Conservation (phyloP, 2,888 invertebrate species). For the Oscheius sp. region DNA sequence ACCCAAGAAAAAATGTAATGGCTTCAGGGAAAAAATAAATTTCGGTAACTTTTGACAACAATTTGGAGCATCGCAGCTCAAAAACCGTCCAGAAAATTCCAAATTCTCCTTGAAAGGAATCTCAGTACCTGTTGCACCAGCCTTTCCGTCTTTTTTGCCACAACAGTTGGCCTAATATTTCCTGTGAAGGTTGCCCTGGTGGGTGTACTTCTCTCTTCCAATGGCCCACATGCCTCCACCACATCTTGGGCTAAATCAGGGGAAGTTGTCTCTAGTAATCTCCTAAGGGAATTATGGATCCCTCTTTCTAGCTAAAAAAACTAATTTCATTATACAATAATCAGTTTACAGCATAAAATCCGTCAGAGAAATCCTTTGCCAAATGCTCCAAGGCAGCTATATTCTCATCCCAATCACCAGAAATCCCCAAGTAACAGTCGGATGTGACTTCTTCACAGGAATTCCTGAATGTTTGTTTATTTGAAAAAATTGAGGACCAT, state of each 20-base stretch:
- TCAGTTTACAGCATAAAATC: conserved; percentile 19
- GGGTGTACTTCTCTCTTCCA: conserved; percentile 20
- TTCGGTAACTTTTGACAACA: no score
- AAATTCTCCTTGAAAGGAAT: no score
- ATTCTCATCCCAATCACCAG: conserved; percentile 26
- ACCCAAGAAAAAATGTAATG: not conserved
- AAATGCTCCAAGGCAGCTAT: conserved; percentile 4
- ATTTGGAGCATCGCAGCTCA: not conserved
- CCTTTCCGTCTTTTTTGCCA: conserved; percentile 27
- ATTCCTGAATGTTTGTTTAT: not conserved
- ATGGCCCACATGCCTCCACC: conserved; percentile 27
- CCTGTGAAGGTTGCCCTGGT: conserved; percentile 8
- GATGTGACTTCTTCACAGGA: conserved; percentile 20
- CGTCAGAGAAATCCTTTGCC: conserved; percentile 20
- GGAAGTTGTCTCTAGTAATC: conserved; percentile 29
- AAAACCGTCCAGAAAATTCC: not conserved
- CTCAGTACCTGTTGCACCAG: conserved; percentile 14
- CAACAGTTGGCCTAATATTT: conserved; percentile 15
- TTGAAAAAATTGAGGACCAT: not conserved
- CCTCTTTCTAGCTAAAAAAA: conserved; percentile 25
- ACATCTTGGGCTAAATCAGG: conserved; percentile 28
- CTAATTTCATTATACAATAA: not conserved
- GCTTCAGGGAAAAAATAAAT: no score
- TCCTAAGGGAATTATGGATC: conserved; percentile 23
- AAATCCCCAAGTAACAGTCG: conserved; percentile 14